Evolutionary conservation across 2,888 invertebrate genomes (phyloP), one percentile per base, ranked within the genome.

Genomic region (Ceraclea dissimilis): DNA sequence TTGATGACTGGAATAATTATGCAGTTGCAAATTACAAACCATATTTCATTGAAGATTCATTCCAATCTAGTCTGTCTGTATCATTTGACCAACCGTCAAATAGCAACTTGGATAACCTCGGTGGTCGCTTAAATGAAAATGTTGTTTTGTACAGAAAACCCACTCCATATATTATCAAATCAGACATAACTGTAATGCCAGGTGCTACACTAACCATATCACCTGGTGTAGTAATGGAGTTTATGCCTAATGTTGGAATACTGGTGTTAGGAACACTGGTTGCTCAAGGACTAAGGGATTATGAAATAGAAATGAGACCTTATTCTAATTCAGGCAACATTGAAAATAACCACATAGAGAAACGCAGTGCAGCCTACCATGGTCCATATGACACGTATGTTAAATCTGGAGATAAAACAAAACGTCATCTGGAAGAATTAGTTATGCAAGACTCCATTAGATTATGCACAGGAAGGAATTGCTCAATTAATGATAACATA

Each of bases 1-100:
- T 99, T 71, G 96, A 99, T 69, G 97, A 98, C 69, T 99, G 99
- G 98, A 99, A 99, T 70, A 93, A 94, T 71, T 95, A 93, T 70
- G 96, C 96, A 0, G 84, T 96, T 52, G 97, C 96, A 0, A 81
- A 86, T 13, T 99, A 88, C 70, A 81, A 86, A 54, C 99, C 98
- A 0, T 98, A 85, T 70, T 79, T 96, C 56, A 80, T 87, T 0
- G 86, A 86, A 67, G 86, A 91, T 63, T 79, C 81, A 50, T 83
- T 90, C 65, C 86, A 88, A 62, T 80, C 88, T 0, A 90, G 89
- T 64, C 77, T 88, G 22, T 91, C 91, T 0, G 79, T 84, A 1
- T 79, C 85, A 0, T 84, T 82, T 68, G 81, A 80, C 55, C 75
- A 79, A 55, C 73, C 78, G 43, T 70, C 72, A n/a, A 67, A 72